phyloP scores from a whole-genome alignment of 2,113 vertebrate species.

The Bagarius yarrelli region DNA sequence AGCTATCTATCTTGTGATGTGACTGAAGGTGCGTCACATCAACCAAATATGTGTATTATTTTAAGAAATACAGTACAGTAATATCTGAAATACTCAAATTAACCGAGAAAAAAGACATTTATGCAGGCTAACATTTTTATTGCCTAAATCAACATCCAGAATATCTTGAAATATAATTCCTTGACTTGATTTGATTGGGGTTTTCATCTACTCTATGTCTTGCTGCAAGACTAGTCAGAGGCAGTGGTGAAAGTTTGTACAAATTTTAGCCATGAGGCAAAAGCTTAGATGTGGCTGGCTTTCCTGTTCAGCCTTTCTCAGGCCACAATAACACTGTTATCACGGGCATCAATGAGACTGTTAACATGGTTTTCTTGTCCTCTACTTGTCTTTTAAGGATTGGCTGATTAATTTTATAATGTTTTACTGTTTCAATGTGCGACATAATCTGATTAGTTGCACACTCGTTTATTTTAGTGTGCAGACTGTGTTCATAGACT shows the following conservation, averaged over 20 bases:
- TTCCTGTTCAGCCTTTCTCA: background rate
- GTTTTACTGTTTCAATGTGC: background rate
- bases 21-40: no score
- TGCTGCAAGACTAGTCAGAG: background rate
- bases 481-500: background rate
- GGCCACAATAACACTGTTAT: constrained; percentile 8
- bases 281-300: background rate
- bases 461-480: background rate
- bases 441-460: background rate
- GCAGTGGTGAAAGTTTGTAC: background rate
- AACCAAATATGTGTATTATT: no score
- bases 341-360: background rate
- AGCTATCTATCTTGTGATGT: no score
- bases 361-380: background rate
- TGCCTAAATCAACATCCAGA: background rate
- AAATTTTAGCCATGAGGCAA: background rate
- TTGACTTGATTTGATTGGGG: background rate
- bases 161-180: background rate
- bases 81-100: no score
- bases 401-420: background rate
- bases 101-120: no score
- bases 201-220: background rate
- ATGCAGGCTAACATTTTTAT: background rate
- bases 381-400: background rate
- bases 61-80: no score